Conservation (phyloP, 2,888 invertebrate genomes). For the Tinea trinotella region DNA sequence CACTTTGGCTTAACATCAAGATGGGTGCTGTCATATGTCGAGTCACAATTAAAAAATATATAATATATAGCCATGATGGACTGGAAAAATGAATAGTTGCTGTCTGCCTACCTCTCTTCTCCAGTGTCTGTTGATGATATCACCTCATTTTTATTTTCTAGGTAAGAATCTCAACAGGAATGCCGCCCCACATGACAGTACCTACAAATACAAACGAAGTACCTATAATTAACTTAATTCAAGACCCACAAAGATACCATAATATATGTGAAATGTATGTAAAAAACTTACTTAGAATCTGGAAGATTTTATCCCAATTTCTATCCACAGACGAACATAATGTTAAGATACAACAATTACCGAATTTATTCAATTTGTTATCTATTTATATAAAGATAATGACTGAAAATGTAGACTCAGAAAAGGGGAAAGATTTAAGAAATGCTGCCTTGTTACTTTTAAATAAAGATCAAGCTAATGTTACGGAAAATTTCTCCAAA, state of each 20-base stretch:
- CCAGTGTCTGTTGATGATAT: too few species aligned
- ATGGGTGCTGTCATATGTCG: too few species aligned
- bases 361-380: slow-evolving; percentile 6
- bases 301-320: slow-evolving; percentile 1
- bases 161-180: too few species aligned
- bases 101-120: too few species aligned
- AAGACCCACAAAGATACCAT: background rate
- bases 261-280: background rate
- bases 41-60: too few species aligned
- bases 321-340: background rate
- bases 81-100: too few species aligned
- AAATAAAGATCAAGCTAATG: background rate
- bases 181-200: too few species aligned
- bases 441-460: background rate
- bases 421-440: background rate
- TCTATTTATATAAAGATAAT: background rate
- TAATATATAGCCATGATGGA: too few species aligned
- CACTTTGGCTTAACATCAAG: too few species aligned
- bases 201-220: too few species aligned
- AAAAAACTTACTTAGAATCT: slow-evolving; percentile 7
- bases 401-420: background rate
- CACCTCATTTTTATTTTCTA: too few species aligned
- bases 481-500: background rate
- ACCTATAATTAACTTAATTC: background rate
- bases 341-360: background rate